phyloP scores from a whole-genome alignment of 1,140 invertebrate species.

The Steinernema feltiae region DNA sequence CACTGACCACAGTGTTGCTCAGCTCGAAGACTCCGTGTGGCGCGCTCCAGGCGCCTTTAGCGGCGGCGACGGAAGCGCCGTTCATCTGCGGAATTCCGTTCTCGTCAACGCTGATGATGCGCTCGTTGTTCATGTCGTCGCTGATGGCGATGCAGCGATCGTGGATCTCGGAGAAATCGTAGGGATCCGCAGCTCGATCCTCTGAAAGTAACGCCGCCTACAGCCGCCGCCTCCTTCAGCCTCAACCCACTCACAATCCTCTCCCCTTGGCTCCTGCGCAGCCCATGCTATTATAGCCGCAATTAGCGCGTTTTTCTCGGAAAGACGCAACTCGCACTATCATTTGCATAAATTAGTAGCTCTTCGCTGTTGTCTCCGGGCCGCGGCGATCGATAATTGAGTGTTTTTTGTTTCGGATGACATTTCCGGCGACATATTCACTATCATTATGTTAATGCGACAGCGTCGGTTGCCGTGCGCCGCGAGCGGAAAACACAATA shows the following conservation, averaged over 20 bases:
- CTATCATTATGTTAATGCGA: slow-evolving; percentile 10
- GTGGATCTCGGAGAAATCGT: neutral
- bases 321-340: neutral
- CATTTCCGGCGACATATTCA: slow-evolving; percentile 9
- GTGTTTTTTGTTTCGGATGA: neutral
- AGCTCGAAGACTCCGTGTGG: slow-evolving; percentile 29
- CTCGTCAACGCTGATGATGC: neutral
- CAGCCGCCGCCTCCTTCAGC: neutral
- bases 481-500: neutral
- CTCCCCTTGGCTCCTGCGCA: too few species aligned
- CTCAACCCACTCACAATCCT: neutral
- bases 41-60: neutral
- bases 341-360: slow-evolving; percentile 13
- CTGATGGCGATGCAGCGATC: slow-evolving; percentile 5
- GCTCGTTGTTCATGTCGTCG: slow-evolving; percentile 11
- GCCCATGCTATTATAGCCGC: too few species aligned
- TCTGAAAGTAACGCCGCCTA: neutral
- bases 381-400: slow-evolving; percentile 2
- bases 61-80: neutral
- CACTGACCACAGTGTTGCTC: slow-evolving; percentile 36
- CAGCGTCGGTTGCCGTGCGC: neutral
- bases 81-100: neutral
- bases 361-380: neutral
- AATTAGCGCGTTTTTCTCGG: neutral
- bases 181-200: neutral